Evolutionary conservation across 2,888 invertebrate genomes (phyloP), one percentile per base, ranked within the genome.

Genomic region (Gnatocerus cornutus): DNA sequence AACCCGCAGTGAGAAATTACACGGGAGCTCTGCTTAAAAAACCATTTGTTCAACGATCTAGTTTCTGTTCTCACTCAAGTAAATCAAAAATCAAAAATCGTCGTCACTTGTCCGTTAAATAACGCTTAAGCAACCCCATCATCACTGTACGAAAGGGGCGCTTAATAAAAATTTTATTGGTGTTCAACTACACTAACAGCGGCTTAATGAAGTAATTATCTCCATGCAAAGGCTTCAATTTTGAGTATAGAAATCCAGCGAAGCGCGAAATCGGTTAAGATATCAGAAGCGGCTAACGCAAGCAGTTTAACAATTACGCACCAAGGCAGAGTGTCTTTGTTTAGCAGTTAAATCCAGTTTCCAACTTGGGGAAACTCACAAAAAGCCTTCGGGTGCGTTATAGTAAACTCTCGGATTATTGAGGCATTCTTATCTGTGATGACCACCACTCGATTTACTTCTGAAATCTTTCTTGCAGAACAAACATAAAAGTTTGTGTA

Each of bases 281-380:
- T 76, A 78, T 76, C 77, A 75, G 75, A 75, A 78, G 46, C 58
- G 65, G 65, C 76, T 75, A 77, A 78, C 71, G 76, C 75, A 75
- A 76, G 76, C 77, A 76, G 77, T 75, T 79, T 76, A 76, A 77
- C 78, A 78, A 79, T 77, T 79, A 77, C 76, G 76, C 76, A 69
- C 65, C 59, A 71, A 69, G 69, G 69, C 55, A 61, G n/a, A n/a
- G 62, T 71, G 70, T 71, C 73, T 75, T 76, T 77, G 77, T 77
- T 75, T 72, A 69, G 71, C 76, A 74, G 74, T 74, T 73, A 71
- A 74, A 76, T 74, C 68, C 71, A 66, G 67, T 72, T 68, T 59
- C 61, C 61, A 71, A 72, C 61, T 73, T 55, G 13, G 71, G 61
- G 63, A 67, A 68, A 67, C 63, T 56, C 69, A 56, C 69, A 52